Conservation (phyloP, 2,113 vertebrate genomes). For the Anolis carolinensis region DNA sequence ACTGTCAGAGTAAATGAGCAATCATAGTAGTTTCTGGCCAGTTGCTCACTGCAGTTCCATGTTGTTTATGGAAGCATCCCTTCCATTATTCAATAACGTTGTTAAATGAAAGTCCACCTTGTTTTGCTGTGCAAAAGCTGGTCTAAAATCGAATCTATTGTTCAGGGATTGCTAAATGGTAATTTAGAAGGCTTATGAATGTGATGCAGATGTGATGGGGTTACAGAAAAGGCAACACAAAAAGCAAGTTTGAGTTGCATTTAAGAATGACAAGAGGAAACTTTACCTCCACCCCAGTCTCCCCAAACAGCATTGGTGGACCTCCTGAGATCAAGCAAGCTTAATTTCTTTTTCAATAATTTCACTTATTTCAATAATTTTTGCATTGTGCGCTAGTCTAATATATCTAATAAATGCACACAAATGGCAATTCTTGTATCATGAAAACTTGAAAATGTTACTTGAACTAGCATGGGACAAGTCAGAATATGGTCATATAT, state of each 20-base stretch:
- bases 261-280: neutral
- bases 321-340: too few species aligned
- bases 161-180: neutral
- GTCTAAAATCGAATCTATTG: neutral
- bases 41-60: neutral
- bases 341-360: neutral
- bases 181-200: neutral
- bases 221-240: neutral
- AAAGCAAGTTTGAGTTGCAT: neutral
- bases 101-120: neutral
- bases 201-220: neutral
- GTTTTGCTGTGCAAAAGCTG: neutral
- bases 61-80: neutral
- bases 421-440: neutral
- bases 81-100: neutral
- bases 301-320: neutral
- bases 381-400: neutral
- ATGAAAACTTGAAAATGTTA: neutral
- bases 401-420: neutral
- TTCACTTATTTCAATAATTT: neutral
- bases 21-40: neutral
- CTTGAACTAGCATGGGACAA: neutral
- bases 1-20: neutral
- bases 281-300: too few species aligned
- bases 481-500: neutral